Base-by-base conservation (phyloP, 2,888 invertebrate species). In the Lepidocyrtoides sp. region DNA sequence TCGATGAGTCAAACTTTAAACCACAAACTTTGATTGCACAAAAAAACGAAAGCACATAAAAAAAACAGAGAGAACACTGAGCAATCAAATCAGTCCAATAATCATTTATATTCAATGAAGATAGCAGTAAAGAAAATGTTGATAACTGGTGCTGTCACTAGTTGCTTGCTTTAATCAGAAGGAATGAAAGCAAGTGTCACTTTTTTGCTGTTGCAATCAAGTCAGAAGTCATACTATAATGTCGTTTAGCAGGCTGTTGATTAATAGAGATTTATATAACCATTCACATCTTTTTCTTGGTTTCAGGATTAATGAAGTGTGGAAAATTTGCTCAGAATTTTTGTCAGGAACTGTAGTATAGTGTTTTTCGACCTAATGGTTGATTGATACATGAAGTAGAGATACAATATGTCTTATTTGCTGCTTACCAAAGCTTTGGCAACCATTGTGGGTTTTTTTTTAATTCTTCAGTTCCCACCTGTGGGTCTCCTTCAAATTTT, bases 401-500 rank as follows among this genome's bases (percentile, higher is more conserved):
- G 2, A 48, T 75, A 63, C 1, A 14, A 48, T 75, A 60, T 3
- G 41, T 23, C 44, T 75, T 75, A 48, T 75, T 77, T 23, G 41
- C 41, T 44, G 69, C 92, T 92, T 92, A 92, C 92, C 92, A 92
- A 84, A 77, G 91, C 91, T 91, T 91, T 92, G 85, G 90, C 82
- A 87, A 88, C 92, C 92, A 92, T 92, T 92, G 77, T 92, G 88
- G 63, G 54, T 7, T 57, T 29, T 72, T 77, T 83, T n/a, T n/a
- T n/a, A n/a, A 26, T 81, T 48, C 69, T 89, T 54, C n/a, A 48
- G 66, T 69, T 85, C 77, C 89, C 36, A 89, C 77, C 60, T 36
- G 8, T 41, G 36, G 14, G 79, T 44, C 77, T 85, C 72, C 54
- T 48, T 54, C 8, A 57, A 51, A 89, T 32, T 57, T 89, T 36